phyloP scores from a whole-genome alignment of 1,140 invertebrate species.

The Andrena cerasifolii region DNA sequence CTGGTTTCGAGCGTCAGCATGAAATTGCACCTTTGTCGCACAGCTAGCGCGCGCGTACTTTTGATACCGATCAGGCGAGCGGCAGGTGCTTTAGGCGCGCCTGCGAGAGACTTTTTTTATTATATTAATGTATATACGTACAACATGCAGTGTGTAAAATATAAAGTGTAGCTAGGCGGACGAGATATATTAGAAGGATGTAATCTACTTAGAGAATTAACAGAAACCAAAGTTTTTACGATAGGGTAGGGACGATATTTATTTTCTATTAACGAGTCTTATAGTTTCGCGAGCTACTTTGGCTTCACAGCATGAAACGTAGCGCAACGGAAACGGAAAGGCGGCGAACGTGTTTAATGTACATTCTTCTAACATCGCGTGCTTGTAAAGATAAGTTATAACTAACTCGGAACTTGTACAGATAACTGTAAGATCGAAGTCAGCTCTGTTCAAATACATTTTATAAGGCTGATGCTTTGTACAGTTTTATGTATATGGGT shows the following conservation, averaged over 20 bases:
- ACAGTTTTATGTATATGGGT: constrained; percentile 32
- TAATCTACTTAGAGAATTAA: constrained; percentile 21
- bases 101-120: constrained; percentile 25
- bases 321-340: not conserved
- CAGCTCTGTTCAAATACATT: constrained; percentile 35
- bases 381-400: not conserved
- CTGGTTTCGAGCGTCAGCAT: too few relatives aligned
- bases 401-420: constrained; percentile 13
- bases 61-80: constrained; percentile 43
- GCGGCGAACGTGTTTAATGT: constrained; percentile 21
- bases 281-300: constrained; percentile 27
- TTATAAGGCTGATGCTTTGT: constrained; percentile 43
- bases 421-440: not conserved
- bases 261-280: constrained; percentile 46
- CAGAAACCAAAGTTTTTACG: constrained; percentile 31
- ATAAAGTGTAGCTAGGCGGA: too few relatives aligned
- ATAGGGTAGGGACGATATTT: constrained; percentile 27
- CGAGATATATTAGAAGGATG: constrained; percentile 4
- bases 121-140: constrained; percentile 20
- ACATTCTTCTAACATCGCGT: constrained; percentile 23
- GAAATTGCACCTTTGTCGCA: constrained; percentile 16
- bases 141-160: constrained; percentile 13
- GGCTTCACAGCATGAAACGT: not conserved
- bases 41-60: constrained; percentile 24
- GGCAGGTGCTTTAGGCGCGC: not conserved